Evolutionary conservation across 2,888 invertebrate species (phyloP).

Genomic region (Polia nebulosa): DNA sequence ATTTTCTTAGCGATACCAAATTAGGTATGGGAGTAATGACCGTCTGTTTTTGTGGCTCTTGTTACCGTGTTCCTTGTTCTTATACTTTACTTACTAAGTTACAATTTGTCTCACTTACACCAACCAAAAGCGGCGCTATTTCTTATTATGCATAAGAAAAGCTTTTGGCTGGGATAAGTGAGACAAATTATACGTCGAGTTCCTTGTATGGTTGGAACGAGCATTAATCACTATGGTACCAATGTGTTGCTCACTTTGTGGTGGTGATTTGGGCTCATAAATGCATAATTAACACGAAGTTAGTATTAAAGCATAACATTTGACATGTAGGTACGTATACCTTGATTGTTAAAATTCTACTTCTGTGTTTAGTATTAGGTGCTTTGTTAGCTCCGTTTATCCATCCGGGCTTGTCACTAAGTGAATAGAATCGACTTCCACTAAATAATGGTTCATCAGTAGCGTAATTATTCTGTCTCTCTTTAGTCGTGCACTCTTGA

Average conservation of each 20-base stretch:
- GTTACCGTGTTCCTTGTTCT: background rate
- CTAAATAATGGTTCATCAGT: too few species aligned
- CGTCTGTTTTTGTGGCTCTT: slow-evolving; percentile 14
- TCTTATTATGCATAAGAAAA: slow-evolving; percentile 1
- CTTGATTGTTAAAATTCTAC: too few species aligned
- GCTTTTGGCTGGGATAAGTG: slow-evolving; percentile 8
- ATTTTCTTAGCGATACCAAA: slow-evolving; percentile 45
- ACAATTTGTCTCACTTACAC: slow-evolving; percentile 18
- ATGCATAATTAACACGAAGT: background rate
- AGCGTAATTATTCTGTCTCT: too few species aligned
- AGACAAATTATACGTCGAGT: slow-evolving; percentile 7
- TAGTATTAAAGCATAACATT: too few species aligned
- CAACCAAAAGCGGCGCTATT: background rate
- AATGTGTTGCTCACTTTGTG: background rate
- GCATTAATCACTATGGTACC: background rate
- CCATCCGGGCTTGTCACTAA: too few species aligned
- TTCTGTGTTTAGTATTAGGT: too few species aligned
- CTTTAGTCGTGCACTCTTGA: too few species aligned
- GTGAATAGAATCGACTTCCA: too few species aligned
- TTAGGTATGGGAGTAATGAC: slow-evolving; percentile 24
- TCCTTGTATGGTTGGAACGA: too few species aligned
- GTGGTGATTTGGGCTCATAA: background rate
- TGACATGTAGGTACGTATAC: too few species aligned
- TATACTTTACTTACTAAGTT: background rate
- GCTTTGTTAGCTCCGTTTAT: too few species aligned